Evolutionary conservation across 2,113 vertebrate genomes (phyloP).

Genomic region (Platysteira castanea): DNA sequence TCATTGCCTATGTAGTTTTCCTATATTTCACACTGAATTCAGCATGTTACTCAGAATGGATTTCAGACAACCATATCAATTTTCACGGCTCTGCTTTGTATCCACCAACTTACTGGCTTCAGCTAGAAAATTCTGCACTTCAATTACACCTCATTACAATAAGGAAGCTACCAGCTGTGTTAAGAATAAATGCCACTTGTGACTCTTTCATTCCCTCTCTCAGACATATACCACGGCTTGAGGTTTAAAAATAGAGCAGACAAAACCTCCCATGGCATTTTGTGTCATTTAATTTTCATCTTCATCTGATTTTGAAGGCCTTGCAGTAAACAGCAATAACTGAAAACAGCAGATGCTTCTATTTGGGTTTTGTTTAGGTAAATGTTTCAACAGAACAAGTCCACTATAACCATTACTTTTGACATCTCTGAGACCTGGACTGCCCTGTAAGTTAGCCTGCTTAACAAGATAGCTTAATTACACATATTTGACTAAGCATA

Average conservation of each 20-base stretch:
- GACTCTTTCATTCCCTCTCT: not conserved
- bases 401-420: not conserved
- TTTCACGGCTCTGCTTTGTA: not conserved
- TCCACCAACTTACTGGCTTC: not conserved
- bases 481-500: constrained; percentile 21
- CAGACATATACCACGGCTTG: too few relatives aligned
- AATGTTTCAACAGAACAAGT: not conserved
- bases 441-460: not conserved
- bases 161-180: not conserved
- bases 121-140: not conserved
- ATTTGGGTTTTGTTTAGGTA: not conserved
- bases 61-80: not conserved
- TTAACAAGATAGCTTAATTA: constrained; percentile 13
- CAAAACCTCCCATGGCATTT: not conserved
- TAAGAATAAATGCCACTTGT: not conserved
- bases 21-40: not conserved
- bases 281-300: not conserved
- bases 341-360: not conserved
- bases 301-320: not conserved
- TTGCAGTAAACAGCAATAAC: not conserved
- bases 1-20: not conserved
- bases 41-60: not conserved
- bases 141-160: not conserved
- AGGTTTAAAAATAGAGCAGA: not conserved
- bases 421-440: not conserved